Evolutionary conservation across 1,140 invertebrate genomes (phyloP), one percentile per base, ranked within the genome.

Genomic region (Drosophila bocki): DNA sequence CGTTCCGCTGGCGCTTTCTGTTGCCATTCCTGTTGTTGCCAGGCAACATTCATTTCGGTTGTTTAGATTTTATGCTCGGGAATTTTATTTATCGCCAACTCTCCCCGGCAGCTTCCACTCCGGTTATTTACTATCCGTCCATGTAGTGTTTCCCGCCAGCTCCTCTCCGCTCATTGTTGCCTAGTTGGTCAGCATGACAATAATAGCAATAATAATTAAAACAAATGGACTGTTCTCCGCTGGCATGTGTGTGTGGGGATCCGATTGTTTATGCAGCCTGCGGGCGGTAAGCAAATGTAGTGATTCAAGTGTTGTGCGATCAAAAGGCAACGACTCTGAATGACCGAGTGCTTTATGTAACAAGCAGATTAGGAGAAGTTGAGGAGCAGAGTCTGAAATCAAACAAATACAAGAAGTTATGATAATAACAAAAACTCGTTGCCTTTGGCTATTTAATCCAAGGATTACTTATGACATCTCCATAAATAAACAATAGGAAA

Each of bases 31-130:
- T 32, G 64, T 65, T 48, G 74, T 37, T 51, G 29, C 74, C 57
- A 60, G 63, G 58, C 80, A 88, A 88, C 84, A 88, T 88, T 88
- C 80, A 88, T 88, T 88, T 80, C 84, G 74, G 71, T 88, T 86
- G 83, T 87, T 88, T 87, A 88, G 83, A 88, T 88, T 87, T 80
- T 88, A 78, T 88, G 77, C 80, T 77, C 35, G 70, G 76, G 53
- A 79, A 77, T 83, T 87, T 83, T 83, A 82, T 87, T 88, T 83
- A 82, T 80, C 78, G 67, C 57, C 68, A 51, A 60, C 76, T 81
- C 76, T 82, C 62, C 59, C 42, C 39, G 51, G 59, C 63, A 51
- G 42, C 74, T 56, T 70, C 57, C 63, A 61, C 48, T 77, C 56
- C 29, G 44, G 48, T 69, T 68, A 60, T 61, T 77, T 77, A 42